Evolutionary conservation across 2,113 vertebrate genomes (phyloP).

Genomic region (Gyps fulvus): DNA sequence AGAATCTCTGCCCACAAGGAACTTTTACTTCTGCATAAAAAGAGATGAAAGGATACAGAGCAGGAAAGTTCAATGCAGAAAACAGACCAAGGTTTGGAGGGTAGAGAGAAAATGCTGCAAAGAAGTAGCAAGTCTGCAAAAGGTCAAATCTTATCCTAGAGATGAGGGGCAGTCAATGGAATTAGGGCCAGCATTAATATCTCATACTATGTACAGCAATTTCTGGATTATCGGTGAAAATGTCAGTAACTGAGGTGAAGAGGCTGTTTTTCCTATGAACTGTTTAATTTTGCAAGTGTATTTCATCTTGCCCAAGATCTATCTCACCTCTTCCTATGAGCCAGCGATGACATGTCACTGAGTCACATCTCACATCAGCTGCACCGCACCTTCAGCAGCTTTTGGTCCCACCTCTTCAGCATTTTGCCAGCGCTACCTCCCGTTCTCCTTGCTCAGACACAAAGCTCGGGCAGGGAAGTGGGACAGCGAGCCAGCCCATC

Average conservation of each 20-base stretch:
- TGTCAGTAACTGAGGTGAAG: not conserved
- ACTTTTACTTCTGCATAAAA: constrained; percentile 25
- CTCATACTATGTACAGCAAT: not conserved
- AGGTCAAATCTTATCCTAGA: not conserved
- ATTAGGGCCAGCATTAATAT: not conserved
- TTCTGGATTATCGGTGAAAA: not conserved
- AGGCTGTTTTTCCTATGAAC: not conserved
- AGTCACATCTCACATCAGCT: not conserved
- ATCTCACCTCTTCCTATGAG: not conserved
- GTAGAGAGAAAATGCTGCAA: not conserved
- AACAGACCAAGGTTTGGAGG: not conserved
- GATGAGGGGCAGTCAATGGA: not conserved
- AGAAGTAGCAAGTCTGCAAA: not conserved
- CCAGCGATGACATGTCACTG: not conserved
- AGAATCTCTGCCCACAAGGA: constrained; percentile 40
- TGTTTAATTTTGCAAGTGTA: not conserved
- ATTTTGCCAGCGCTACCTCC: not conserved
- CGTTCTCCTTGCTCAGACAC: not conserved
- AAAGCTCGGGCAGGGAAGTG: not conserved
- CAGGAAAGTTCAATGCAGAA: not conserved
- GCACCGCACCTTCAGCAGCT: not conserved
- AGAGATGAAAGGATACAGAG: not conserved
- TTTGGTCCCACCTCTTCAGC: not conserved
- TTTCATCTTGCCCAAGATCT: not conserved
- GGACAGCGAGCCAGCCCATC: rapidly evolving